A percentile compares a stretch with the other conserved stretches of the same genome.
Conservation (phyloP, 2,797 vertebrate species). For the Setipinna tenuifilis region DNA sequence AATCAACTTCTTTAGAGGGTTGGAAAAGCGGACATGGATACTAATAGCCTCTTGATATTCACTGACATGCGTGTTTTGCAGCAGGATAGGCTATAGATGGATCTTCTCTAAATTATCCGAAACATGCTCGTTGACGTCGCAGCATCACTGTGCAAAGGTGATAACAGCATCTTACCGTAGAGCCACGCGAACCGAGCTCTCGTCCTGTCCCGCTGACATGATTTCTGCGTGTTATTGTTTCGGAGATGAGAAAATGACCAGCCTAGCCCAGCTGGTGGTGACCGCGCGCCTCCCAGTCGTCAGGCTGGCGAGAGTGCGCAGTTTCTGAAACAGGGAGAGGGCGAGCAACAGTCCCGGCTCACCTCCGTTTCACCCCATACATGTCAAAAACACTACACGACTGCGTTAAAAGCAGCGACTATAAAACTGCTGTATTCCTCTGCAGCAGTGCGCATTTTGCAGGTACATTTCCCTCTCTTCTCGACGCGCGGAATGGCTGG, state of each 20-base stretch:
- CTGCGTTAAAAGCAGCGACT: slow-evolving; percentile 10
- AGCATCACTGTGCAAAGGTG: neutral
- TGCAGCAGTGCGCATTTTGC: neutral
- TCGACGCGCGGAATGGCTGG: neutral
- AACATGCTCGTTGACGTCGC: neutral
- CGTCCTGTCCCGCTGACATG: slow-evolving; percentile 86
- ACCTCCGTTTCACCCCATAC: slow-evolving; percentile 65
- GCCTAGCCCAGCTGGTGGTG: slow-evolving; percentile 32
- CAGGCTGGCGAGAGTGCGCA: slow-evolving; percentile 27
- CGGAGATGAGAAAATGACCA: neutral
- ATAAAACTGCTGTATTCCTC: neutral
- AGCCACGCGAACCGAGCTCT: slow-evolving; percentile 92
- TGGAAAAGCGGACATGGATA: neutral
- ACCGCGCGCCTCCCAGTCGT: slow-evolving; percentile 33
- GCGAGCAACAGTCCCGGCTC: slow-evolving; percentile 54
- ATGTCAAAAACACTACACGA: slow-evolving; percentile 58
- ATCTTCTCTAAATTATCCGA: neutral
- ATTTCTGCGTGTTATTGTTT: slow-evolving; percentile 41
- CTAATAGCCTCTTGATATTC: neutral
- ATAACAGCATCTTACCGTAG: slow-evolving; percentile 80
- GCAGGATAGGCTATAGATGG: slow-evolving; percentile 11
- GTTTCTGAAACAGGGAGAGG: neutral
- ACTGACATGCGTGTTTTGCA: neutral
- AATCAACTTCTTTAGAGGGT: neutral
- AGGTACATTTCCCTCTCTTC: neutral